These are phyloP conservation scores for Xiphophorus maculatus DNA, from an alignment of 2,113 vertebrate genomes.

Conservation along the genomic window DNA sequence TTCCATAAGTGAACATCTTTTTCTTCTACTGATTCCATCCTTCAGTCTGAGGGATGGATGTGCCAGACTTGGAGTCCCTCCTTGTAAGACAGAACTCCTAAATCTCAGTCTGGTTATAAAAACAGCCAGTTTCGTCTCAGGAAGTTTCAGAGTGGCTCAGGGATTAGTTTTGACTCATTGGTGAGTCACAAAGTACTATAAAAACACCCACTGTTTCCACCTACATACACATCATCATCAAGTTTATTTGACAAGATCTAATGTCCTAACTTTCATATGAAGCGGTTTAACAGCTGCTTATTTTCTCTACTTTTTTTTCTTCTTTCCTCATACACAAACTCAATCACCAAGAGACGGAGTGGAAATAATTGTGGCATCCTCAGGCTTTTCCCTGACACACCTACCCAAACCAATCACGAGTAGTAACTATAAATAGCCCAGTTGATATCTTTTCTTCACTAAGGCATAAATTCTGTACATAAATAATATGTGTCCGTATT, in stretches of 20 bases:
- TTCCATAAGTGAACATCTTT: too few relatives aligned
- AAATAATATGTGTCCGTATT: background rate
- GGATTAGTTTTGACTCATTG: constrained; percentile 42
- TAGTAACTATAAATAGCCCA: background rate
- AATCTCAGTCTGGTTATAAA: constrained; percentile 28
- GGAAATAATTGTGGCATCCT: background rate
- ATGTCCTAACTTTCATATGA: constrained; percentile 8
- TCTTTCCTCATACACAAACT: constrained; percentile 19
- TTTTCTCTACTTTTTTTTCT: constrained; percentile 1
- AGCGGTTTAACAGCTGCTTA: constrained; percentile 6
- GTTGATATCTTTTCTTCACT: background rate
- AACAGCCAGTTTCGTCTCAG: constrained; percentile 16
- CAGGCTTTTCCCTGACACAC: background rate
- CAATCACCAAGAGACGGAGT: background rate
- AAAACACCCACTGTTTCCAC: constrained; percentile 25
- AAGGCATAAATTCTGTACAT: background rate
- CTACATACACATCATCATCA: constrained; percentile 29
- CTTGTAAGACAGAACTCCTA: constrained; percentile 1
- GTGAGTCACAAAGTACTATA: constrained; percentile 49
- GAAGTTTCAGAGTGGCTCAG: constrained; percentile 12
- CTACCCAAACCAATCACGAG: background rate
- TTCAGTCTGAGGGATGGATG: background rate
- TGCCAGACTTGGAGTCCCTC: background rate
- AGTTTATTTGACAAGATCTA: constrained; percentile 19
- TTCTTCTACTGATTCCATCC: too few relatives aligned